Base-by-base conservation (phyloP, 2,888 invertebrate genomes). In the Apomyelois bistriatella region DNA sequence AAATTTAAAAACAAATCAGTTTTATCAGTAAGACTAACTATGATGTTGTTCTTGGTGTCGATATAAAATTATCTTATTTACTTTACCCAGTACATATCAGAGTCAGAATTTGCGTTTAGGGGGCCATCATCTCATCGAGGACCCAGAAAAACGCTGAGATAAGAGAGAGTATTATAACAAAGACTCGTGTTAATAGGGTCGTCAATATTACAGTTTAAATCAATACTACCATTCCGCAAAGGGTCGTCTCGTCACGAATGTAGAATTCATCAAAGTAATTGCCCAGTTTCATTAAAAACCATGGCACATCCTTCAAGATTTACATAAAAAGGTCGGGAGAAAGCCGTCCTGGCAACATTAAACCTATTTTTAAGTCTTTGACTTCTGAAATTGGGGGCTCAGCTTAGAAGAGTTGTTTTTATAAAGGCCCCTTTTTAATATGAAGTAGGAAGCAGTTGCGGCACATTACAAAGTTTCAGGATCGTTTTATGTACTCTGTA, bases 251-350 rank as follows among this genome's bases (percentile, higher is more conserved):
- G 68, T 74, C 76, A 80, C 79, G 82, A 71, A 65, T 77, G 74
- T 73, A 72, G 71, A 80, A 82, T 82, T 77, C 81, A 76, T 87
- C 82, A 84, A 81, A 83, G 82, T 82, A 82, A 85, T 84, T 80
- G 81, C 80, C 70, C 74, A 77, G 79, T 85, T 82, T 83, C 85
- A 83, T 89, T 87, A 84, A 80, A 81, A 89, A 76, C 76, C 84
- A 68, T 70, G 69, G 82, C 88, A 85, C 86, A 86, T 87, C 82
- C 73, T 82, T 79, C 74, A 78, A 79, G 82, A 88, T 89, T 87
- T 85, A 70, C 85, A 88, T 86, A 87, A 88, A 85, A 87, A 84
- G 82, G 82, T 80, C 78, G 74, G 62, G 46, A 30, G 46, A 28
- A 43, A 64, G 73, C 74, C 70, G 61, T 65, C 69, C 67, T 62